Percentiles rank a stretch among this genome's conserved stretches.
Conservation (phyloP, 2,113 vertebrate species). For the Equus przewalskii region DNA sequence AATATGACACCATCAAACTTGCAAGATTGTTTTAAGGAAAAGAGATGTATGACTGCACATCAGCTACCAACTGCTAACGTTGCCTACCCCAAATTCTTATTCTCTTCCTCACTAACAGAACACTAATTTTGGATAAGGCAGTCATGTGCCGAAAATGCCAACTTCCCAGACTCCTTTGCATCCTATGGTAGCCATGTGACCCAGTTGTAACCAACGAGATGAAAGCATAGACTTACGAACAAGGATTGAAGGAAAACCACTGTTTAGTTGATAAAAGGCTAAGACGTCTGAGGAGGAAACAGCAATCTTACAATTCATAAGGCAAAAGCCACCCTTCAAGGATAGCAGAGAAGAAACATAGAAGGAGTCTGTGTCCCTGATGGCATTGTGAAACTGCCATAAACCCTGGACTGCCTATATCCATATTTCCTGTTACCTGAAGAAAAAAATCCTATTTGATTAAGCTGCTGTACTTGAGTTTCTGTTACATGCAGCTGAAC, state of each 20-base stretch:
- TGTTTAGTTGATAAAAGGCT: slow-evolving; percentile 19
- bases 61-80: neutral
- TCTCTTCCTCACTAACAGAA: slow-evolving; percentile 37
- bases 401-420: neutral
- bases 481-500: slow-evolving; percentile 46
- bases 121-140: neutral
- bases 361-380: neutral
- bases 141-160: slow-evolving; percentile 20
- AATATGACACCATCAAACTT: neutral
- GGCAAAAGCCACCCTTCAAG: slow-evolving; percentile 35
- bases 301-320: neutral
- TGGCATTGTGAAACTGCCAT: neutral
- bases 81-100: slow-evolving; percentile 12
- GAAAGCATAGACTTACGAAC: neutral
- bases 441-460: neutral
- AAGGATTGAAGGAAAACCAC: slow-evolving; percentile 41
- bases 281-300: neutral
- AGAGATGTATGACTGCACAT: neutral
- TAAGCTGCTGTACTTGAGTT: slow-evolving; percentile 29
- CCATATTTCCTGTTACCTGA: slow-evolving; percentile 5
- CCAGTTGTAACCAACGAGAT: neutral
- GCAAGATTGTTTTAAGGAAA: slow-evolving; percentile 7
- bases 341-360: neutral
- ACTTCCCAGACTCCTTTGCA: slow-evolving; percentile 3
- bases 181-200: neutral